phyloP scores from a whole-genome alignment of 2,888 invertebrate species.

The Rhamphomyia laevipes region DNA sequence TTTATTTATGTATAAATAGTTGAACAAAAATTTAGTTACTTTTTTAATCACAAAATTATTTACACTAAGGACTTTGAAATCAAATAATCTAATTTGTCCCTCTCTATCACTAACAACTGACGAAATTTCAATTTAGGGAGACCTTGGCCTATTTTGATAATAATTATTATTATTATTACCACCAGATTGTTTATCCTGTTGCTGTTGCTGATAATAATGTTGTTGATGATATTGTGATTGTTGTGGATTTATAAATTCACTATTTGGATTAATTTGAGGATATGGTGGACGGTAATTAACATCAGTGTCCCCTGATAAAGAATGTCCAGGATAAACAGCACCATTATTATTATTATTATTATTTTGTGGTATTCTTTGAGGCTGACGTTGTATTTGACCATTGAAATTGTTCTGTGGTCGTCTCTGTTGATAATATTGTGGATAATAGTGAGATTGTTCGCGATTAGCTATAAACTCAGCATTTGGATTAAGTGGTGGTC shows the following conservation, averaged over 20 bases:
- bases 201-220: not conserved
- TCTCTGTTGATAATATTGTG: not conserved
- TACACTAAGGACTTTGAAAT: too few species aligned
- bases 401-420: not conserved
- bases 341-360: not conserved
- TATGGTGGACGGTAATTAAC: conserved; percentile 58
- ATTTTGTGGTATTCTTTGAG: not conserved
- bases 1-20: too few species aligned
- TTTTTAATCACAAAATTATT: too few species aligned
- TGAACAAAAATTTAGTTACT: too few species aligned
- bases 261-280: conserved; percentile 56
- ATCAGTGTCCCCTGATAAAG: conserved; percentile 33
- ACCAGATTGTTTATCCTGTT: not conserved
- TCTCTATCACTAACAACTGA: too few species aligned
- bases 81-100: too few species aligned
- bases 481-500: conserved; percentile 50
- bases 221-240: not conserved
- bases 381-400: not conserved
- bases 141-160: too few species aligned
- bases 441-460: not conserved
- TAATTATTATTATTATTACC: too few species aligned
- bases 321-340: not conserved
- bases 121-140: too few species aligned
- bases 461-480: conserved; percentile 43
- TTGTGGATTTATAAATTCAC: conserved; percentile 38